These are phyloP conservation scores for Aleiodes testaceus DNA, from an alignment of 2,888 invertebrate species.

Conservation along the genomic window DNA sequence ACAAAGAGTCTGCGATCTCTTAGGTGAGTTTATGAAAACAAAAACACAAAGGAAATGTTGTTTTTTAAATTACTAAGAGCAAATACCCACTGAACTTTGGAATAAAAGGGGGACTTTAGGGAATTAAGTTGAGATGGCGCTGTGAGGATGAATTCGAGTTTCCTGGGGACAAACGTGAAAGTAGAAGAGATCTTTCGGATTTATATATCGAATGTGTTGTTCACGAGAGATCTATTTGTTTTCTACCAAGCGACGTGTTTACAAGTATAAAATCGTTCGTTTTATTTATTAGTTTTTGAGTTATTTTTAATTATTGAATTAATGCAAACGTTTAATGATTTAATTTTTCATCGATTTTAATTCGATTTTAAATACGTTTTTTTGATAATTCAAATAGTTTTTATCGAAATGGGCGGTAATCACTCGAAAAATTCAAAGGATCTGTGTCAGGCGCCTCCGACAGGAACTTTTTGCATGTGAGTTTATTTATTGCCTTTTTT, in stretches of 20 bases:
- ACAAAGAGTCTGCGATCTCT: too few species aligned
- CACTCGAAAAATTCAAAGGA: slow-evolving; percentile 48
- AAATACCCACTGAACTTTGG: too few species aligned
- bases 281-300: background rate
- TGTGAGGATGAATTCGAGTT: background rate
- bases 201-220: slow-evolving; percentile 30
- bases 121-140: slow-evolving; percentile 27
- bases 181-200: slow-evolving; percentile 37
- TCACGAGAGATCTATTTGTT: slow-evolving; percentile 43
- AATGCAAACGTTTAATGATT: slow-evolving; percentile 9
- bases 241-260: slow-evolving; percentile 39
- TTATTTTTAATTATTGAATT: background rate
- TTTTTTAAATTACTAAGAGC: too few species aligned
- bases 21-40: too few species aligned
- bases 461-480: slow-evolving; percentile 48
- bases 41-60: too few species aligned
- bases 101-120: too few species aligned
- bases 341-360: background rate
- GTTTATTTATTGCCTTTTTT: slow-evolving; percentile 37
- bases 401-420: slow-evolving; percentile 46
- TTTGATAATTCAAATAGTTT: background rate
- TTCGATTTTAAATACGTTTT: background rate
- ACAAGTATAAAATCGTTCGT: slow-evolving; percentile 1
- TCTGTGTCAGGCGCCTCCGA: slow-evolving; percentile 35
- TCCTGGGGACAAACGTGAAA: slow-evolving; percentile 37